A percentile compares a stretch with the other conserved stretches of the same genome.
Evolutionary conservation across 2,797 vertebrate species (phyloP).

Genomic region (Monodelphis domestica): DNA sequence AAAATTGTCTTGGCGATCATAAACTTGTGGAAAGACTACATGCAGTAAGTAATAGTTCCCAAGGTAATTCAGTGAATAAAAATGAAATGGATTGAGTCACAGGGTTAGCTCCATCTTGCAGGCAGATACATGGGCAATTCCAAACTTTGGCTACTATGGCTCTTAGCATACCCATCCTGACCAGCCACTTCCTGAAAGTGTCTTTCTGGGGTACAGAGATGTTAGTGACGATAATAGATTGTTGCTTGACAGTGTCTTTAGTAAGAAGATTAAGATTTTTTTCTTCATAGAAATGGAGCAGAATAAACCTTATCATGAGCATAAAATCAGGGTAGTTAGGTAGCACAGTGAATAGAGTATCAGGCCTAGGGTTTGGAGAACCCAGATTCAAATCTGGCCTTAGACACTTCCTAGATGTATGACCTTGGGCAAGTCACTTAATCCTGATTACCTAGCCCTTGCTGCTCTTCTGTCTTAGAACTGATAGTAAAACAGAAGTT

Average conservation of each 20-base stretch:
- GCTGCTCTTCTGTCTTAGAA: no score
- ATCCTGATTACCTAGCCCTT: no score
- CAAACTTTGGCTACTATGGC: not conserved
- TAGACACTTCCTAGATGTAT: no score
- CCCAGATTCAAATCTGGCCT: no score
- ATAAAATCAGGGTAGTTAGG: not conserved
- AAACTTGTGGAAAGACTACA: conserved; percentile 93
- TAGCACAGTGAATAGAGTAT: no score
- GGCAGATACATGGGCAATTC: not conserved
- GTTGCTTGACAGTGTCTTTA: not conserved
- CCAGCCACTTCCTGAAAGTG: not conserved
- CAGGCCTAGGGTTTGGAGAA: no score
- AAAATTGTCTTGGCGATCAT: conserved; percentile 93
- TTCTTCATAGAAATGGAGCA: not conserved
- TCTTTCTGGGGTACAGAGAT: not conserved
- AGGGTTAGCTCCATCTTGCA: conserved; percentile 35
- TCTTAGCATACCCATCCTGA: not conserved
- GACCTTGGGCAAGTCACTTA: no score
- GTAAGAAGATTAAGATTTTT: not conserved
- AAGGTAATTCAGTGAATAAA: conserved; percentile 50
- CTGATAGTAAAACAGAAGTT: no score
- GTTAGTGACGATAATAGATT: not conserved
- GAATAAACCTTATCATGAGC: not conserved
- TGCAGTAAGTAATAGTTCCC: conserved; percentile 85
- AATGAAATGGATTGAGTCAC: conserved; percentile 8